A percentile compares a stretch with the other conserved stretches of the same genome.
Evolutionary conservation across 1,140 invertebrate genomes (phyloP).

Genomic region (Ruditapes philippinarum): DNA sequence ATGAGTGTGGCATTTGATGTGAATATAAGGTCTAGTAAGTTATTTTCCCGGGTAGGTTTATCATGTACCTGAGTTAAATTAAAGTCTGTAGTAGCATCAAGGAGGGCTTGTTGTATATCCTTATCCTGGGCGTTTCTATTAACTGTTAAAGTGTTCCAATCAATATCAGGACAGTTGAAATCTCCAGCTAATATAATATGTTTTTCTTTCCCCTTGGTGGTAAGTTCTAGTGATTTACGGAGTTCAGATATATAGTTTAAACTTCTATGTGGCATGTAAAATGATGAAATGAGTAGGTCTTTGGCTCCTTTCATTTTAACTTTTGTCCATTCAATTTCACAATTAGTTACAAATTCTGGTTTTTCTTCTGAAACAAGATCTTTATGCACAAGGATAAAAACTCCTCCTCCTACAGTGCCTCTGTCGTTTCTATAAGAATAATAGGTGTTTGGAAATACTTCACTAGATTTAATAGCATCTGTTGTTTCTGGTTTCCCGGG

Average conservation of each 20-base stretch:
- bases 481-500: neutral
- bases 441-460: neutral
- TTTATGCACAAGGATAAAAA: neutral
- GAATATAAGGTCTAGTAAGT: neutral
- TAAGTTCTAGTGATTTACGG: too few relatives aligned
- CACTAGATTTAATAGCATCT: neutral
- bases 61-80: neutral
- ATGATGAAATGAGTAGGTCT: neutral
- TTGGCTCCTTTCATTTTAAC: neutral
- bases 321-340: neutral
- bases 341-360: neutral
- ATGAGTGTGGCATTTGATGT: neutral
- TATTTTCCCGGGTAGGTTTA: neutral
- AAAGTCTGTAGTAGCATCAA: neutral
- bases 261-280: neutral
- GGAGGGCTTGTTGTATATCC: neutral
- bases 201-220: neutral
- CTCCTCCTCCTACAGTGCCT: neutral
- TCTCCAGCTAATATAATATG: neutral
- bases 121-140: neutral
- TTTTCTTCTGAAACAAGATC: neutral
- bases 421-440: neutral
- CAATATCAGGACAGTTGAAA: conserved; percentile 2
- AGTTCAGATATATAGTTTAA: neutral
- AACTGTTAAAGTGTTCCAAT: neutral